phyloP scores from a whole-genome alignment of 1,140 invertebrate species.

The Micrasema longulum region DNA sequence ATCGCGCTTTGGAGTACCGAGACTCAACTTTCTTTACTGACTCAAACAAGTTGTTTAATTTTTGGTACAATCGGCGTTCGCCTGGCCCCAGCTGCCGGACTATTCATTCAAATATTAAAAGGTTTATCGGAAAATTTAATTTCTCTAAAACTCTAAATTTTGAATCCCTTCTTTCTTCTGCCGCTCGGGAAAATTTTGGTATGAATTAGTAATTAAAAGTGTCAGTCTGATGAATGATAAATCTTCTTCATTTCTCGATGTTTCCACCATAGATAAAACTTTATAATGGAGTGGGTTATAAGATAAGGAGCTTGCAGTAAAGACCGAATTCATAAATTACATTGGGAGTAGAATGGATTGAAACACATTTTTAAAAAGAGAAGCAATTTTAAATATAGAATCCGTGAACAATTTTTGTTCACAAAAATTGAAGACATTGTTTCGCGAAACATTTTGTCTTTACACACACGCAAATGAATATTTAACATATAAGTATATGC shows the following conservation, averaged over 20 bases:
- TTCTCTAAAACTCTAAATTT: slow-evolving; percentile 9
- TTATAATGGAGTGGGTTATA: neutral
- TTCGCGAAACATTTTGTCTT: too few species aligned
- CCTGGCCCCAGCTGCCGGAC: slow-evolving; percentile 29
- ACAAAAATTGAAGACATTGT: too few species aligned
- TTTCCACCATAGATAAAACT: slow-evolving; percentile 6
- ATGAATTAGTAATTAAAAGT: slow-evolving; percentile 37
- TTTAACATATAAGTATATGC: too few species aligned
- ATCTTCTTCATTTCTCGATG: slow-evolving; percentile 30
- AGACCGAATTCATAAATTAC: too few species aligned
- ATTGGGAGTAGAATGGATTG: too few species aligned
- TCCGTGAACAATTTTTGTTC: too few species aligned
- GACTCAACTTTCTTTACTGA: slow-evolving; percentile 33
- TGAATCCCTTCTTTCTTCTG: neutral
- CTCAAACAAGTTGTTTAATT: slow-evolving; percentile 48
- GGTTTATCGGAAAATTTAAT: slow-evolving; percentile 33
- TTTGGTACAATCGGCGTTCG: slow-evolving; percentile 39
- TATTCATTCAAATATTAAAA: slow-evolving; percentile 40
- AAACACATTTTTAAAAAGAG: too few species aligned
- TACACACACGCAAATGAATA: too few species aligned
- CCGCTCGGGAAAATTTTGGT: slow-evolving; percentile 20
- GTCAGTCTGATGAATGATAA: slow-evolving; percentile 38
- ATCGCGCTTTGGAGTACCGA: neutral
- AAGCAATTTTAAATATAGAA: too few species aligned
- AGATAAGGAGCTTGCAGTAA: too few species aligned